Evolutionary conservation across 2,797 vertebrate genomes (phyloP).

Genomic region (Hydrolagus colliei): DNA sequence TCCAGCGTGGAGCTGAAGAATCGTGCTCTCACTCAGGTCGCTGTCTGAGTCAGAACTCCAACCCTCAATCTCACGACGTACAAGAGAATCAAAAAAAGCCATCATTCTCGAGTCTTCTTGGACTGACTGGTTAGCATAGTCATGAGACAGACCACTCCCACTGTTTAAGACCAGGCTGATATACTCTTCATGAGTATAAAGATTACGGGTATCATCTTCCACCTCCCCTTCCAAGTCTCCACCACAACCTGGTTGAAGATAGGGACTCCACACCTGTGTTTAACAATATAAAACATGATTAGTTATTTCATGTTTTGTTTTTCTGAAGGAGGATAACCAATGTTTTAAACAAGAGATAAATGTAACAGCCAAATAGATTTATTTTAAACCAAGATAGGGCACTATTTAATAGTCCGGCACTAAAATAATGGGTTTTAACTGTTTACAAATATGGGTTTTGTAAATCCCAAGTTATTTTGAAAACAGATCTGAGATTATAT

Average conservation of each 20-base stretch:
- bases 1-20: conserved; percentile 83
- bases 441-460: no score
- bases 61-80: conserved; percentile 91
- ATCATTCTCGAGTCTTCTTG: conserved; percentile 98
- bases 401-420: neutral
- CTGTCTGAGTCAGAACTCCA: conserved; percentile 97
- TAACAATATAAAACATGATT: conserved; percentile 27
- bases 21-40: conserved; percentile 85
- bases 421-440: neutral
- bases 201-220: conserved; percentile 87
- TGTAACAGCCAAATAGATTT: neutral
- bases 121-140: conserved; percentile 93
- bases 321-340: neutral
- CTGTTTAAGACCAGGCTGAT: conserved; percentile 96
- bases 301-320: neutral
- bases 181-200: conserved; percentile 96
- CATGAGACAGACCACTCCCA: conserved; percentile 88
- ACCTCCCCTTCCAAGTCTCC: conserved; percentile 86
- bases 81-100: conserved; percentile 95
- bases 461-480: no score
- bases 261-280: conserved; percentile 89
- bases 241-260: conserved; percentile 84
- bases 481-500: neutral
- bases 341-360: neutral
- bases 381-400: neutral